Conservation (phyloP, 2,113 vertebrate genomes). For the Seriola rivoliana region DNA sequence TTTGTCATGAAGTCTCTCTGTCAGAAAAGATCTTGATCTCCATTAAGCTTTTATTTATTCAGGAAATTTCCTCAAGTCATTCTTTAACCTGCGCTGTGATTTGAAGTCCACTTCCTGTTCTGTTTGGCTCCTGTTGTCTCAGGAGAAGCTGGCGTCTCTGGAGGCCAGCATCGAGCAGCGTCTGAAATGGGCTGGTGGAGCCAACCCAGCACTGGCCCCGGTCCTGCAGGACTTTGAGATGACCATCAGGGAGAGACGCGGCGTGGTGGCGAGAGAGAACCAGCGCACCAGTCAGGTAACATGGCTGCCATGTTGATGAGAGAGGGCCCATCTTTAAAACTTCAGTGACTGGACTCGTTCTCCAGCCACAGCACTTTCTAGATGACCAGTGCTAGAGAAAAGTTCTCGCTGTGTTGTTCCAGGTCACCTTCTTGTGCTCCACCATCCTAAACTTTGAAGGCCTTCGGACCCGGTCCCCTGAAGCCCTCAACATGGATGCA, state of each 20-base stretch:
- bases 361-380: background rate
- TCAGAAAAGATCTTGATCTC: too few relatives aligned
- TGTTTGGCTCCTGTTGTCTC: background rate
- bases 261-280: constrained; percentile 93
- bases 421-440: constrained; percentile 97
- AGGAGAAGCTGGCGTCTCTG: constrained; percentile 95
- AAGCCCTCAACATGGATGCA: constrained; percentile 93
- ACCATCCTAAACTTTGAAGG: constrained; percentile 98
- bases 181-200: constrained; percentile 98
- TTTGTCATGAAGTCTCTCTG: too few relatives aligned
- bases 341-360: background rate
- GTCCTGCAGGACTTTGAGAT: constrained; percentile 98
- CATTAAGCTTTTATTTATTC: too few relatives aligned
- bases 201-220: constrained; percentile 94
- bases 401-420: background rate
- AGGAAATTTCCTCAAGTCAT: too few relatives aligned
- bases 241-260: constrained; percentile 94
- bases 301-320: fast-evolving
- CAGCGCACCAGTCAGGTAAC: constrained; percentile 92
- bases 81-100: too few relatives aligned
- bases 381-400: background rate
- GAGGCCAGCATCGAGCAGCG: constrained; percentile 99
- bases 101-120: too few relatives aligned
- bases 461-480: constrained; percentile 93
- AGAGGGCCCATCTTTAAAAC: background rate